Conservation (phyloP, 2,113 vertebrate genomes). For the Cyphomyrus plagiostoma region DNA sequence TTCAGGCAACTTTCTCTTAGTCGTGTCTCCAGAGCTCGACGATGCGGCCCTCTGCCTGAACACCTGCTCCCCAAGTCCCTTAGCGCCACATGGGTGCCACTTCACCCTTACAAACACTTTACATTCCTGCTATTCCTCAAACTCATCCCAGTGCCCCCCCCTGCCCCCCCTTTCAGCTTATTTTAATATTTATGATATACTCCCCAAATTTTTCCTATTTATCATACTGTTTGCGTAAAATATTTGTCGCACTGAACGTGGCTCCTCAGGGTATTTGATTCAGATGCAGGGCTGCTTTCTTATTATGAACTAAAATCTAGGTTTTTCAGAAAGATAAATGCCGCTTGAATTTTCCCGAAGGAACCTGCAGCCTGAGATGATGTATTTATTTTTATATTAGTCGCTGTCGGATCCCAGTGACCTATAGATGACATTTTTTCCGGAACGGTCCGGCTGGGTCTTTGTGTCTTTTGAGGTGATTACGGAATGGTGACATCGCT, state of each 20-base stretch:
- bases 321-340: not conserved
- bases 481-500: not conserved
- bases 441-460: not conserved
- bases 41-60: not conserved
- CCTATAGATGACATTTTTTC: not conserved
- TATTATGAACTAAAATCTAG: not conserved
- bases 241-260: not conserved
- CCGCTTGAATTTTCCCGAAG: not conserved
- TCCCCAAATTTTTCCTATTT: slow-evolving; percentile 24
- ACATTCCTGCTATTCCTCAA: not conserved
- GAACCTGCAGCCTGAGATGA: not conserved
- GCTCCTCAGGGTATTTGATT: not conserved
- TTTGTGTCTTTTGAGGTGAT: not conserved
- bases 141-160: not conserved
- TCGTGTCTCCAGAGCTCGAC: not conserved
- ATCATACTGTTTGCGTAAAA: not conserved
- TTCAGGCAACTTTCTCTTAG: not conserved
- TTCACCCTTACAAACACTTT: not conserved
- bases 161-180: not conserved
- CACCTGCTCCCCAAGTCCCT: not conserved
- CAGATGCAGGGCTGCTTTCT: not conserved
- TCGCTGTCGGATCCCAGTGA: not conserved
- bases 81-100: too few species aligned
- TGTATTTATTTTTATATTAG: not conserved
- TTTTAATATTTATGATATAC: slow-evolving; percentile 39